phyloP scores from a whole-genome alignment of 2,113 vertebrate species.

The Mungos mungo region DNA sequence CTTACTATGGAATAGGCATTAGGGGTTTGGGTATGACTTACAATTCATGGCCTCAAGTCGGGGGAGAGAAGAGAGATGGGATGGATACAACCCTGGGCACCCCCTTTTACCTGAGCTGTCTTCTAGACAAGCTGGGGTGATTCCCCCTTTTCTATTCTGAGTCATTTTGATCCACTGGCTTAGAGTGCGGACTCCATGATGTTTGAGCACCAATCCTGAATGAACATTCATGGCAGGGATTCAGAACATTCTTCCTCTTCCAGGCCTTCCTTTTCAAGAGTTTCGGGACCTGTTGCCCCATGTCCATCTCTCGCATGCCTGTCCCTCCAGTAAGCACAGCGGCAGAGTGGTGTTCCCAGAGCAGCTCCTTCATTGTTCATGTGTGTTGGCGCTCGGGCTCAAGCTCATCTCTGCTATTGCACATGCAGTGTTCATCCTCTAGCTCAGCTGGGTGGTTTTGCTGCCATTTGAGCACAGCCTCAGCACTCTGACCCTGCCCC shows the following conservation, averaged over 20 bases:
- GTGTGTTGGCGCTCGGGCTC: accelerated
- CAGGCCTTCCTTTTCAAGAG: background rate
- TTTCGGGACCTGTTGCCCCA: background rate
- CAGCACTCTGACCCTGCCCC: background rate
- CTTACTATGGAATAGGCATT: background rate
- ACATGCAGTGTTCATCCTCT: background rate
- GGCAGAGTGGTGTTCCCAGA: background rate
- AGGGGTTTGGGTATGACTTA: background rate
- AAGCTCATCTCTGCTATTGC: too few species aligned
- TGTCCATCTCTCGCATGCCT: background rate
- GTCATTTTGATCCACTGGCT: background rate
- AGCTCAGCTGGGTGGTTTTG: background rate
- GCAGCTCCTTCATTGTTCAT: background rate
- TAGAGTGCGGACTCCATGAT: background rate
- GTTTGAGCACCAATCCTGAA: background rate
- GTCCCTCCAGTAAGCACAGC: background rate
- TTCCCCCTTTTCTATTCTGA: background rate
- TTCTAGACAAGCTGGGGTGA: background rate
- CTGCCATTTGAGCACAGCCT: background rate
- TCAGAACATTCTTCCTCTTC: background rate
- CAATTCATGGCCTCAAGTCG: background rate
- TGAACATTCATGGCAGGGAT: too few species aligned
- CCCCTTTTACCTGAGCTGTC: background rate
- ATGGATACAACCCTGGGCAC: background rate
- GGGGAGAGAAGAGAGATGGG: background rate